phyloP scores from a whole-genome alignment of 1,140 invertebrate species.

The Eubasilissa regina region DNA sequence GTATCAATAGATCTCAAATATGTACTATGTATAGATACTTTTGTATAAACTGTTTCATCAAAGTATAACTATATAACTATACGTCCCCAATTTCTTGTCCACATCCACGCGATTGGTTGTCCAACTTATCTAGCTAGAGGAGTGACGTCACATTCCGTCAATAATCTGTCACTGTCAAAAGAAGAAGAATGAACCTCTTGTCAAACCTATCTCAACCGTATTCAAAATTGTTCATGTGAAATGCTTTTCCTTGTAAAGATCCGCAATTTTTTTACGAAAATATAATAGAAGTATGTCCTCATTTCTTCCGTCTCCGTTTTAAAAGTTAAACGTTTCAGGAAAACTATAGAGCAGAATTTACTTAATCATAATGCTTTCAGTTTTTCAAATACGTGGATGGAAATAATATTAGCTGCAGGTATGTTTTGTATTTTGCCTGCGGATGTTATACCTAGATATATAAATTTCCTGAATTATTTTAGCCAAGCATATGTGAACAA shows the following conservation, averaged over 20 bases:
- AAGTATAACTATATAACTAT: background rate
- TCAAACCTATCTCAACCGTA: conserved; percentile 53
- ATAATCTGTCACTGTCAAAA: conserved; percentile 57
- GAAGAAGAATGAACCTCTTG: conserved; percentile 47
- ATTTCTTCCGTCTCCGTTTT: background rate
- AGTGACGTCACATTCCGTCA: conserved; percentile 48
- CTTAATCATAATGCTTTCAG: background rate
- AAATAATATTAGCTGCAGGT: background rate
- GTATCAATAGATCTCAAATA: no score
- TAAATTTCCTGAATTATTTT: no score
- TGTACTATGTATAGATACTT: no score
- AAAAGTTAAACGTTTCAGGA: background rate
- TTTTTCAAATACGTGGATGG: background rate
- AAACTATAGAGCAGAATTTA: no score
- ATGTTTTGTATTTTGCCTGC: no score
- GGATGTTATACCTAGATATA: no score
- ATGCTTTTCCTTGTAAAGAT: conserved; percentile 38
- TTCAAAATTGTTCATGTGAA: conserved; percentile 52
- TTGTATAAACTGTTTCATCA: no score
- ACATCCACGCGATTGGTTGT: conserved; percentile 19
- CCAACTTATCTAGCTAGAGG: conserved; percentile 20
- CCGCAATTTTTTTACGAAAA: background rate
- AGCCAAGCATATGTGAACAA: no score
- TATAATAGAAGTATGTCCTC: background rate
- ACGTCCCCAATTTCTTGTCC: background rate